Conservation (phyloP, 2,888 invertebrate genomes). For the Folsomia manolachei region DNA sequence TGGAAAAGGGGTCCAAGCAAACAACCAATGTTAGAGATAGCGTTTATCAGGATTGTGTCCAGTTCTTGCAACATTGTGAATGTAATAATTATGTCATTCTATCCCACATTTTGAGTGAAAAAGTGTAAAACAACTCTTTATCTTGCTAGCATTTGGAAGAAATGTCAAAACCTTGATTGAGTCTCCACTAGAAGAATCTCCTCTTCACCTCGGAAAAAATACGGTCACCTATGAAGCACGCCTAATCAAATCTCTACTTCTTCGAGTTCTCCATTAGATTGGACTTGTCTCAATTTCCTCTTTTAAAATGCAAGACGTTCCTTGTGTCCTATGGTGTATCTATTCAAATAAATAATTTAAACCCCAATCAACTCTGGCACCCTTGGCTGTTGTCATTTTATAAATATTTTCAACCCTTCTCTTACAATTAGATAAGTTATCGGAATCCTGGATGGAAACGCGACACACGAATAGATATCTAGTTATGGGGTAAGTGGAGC, state of each 20-base stretch:
- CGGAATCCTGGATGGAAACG: no score
- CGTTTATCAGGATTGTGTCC: conserved; percentile 80
- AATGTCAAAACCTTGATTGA: conserved; percentile 79
- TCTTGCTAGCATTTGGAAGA: conserved; percentile 71
- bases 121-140: no score
- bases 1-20: conserved; percentile 87
- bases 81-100: conserved; percentile 53
- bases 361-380: no score
- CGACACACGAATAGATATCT: no score
- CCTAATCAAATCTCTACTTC: conserved; percentile 74
- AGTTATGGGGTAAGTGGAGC: no score
- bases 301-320: no score
- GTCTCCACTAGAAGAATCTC: conserved; percentile 71
- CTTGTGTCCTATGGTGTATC: no score
- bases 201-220: conserved; percentile 71
- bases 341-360: no score
- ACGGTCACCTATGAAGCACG: conserved; percentile 89
- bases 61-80: conserved; percentile 88
- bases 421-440: no score
- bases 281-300: no score
- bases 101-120: neutral
- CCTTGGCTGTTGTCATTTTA: no score
- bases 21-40: conserved; percentile 82
- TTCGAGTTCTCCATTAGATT: conserved; percentile 58
- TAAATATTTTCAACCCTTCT: no score